phyloP scores from a whole-genome alignment of 2,888 invertebrate genomes.

The Dynastes hyllus region DNA sequence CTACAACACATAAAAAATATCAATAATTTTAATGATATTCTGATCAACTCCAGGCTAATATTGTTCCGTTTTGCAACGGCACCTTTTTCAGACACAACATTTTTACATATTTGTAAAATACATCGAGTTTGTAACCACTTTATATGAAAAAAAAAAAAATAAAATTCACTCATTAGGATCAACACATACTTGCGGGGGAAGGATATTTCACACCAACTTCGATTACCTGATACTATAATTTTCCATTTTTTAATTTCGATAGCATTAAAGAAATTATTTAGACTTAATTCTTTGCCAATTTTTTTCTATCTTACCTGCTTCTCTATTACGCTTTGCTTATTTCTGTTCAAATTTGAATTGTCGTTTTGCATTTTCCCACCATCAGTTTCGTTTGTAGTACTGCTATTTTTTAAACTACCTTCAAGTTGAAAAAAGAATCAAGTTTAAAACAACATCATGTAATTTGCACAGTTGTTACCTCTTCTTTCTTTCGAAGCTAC shows the following conservation, averaged over 20 bases:
- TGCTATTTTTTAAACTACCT: slow-evolving; percentile 48
- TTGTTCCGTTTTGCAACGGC: too few species aligned
- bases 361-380: slow-evolving; percentile 68
- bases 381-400: slow-evolving; percentile 65
- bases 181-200: too few species aligned
- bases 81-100: too few species aligned
- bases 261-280: slow-evolving; percentile 8
- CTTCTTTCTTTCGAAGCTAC: slow-evolving; percentile 66
- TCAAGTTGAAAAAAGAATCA: background rate
- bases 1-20: too few species aligned
- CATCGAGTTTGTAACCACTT: too few species aligned
- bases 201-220: too few species aligned
- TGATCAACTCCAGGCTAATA: too few species aligned
- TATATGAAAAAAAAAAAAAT: too few species aligned
- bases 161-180: too few species aligned
- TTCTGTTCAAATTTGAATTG: slow-evolving; percentile 56
- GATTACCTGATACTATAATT: slow-evolving; percentile 23
- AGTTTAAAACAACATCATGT: background rate
- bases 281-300: background rate
- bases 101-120: too few species aligned
- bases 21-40: too few species aligned
- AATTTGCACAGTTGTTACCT: slow-evolving; percentile 61
- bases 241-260: background rate
- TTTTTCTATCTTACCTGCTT: slow-evolving; percentile 80
- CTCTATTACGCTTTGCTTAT: slow-evolving; percentile 81